These are phyloP conservation scores for Monodelphis domestica DNA, from an alignment of 2,797 vertebrate genomes.

Conservation along the genomic window DNA sequence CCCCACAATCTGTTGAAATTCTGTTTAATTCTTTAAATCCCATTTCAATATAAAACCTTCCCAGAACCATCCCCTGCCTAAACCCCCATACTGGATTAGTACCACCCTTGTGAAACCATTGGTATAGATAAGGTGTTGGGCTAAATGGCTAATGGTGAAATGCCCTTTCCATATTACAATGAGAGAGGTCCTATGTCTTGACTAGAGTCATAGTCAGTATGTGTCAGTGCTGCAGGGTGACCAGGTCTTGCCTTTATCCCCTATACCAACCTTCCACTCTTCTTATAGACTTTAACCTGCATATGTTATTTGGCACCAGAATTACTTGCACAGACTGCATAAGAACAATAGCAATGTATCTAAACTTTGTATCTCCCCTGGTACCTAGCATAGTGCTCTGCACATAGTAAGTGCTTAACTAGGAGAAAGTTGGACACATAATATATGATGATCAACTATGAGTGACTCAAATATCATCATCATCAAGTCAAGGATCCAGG, in stretches of 20 bases:
- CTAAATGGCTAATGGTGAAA: background rate
- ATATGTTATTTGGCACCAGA: background rate
- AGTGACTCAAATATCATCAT: too few species aligned
- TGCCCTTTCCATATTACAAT: background rate
- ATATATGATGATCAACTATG: too few species aligned
- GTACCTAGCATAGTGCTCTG: background rate
- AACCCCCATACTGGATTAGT: background rate
- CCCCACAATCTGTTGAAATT: background rate
- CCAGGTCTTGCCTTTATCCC: background rate
- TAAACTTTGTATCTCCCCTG: background rate
- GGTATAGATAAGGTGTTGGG: background rate
- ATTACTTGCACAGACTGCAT: background rate
- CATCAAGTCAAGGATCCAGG: too few species aligned
- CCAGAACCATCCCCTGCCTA: background rate
- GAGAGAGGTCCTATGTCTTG: background rate
- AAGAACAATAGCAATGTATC: background rate
- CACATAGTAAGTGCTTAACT: background rate
- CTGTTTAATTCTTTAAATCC: background rate
- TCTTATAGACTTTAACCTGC: background rate
- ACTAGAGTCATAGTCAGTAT: background rate
- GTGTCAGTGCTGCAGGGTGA: background rate
- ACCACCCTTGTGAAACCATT: background rate
- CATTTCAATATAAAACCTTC: background rate
- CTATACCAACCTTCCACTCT: background rate
- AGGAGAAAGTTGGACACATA: too few species aligned